These are phyloP conservation scores for Girardia tigrina DNA, from an alignment of 2,888 invertebrate genomes.

Conservation along the genomic window DNA sequence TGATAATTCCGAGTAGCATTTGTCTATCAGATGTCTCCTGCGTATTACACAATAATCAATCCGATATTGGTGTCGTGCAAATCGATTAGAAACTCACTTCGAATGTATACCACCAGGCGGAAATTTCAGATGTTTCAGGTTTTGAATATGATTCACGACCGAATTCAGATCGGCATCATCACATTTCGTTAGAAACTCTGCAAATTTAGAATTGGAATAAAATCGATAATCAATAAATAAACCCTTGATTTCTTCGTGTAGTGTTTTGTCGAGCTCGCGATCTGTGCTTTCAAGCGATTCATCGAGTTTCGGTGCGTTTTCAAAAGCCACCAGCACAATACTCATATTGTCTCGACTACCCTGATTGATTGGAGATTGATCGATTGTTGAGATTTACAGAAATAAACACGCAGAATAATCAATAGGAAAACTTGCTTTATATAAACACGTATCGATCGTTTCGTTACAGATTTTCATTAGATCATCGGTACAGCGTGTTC, in stretches of 20 bases:
- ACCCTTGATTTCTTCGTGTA: conserved; percentile 44
- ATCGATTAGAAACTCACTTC: no score
- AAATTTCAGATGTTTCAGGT: not conserved
- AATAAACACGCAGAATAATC: not conserved
- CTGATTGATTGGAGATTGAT: conserved; percentile 53
- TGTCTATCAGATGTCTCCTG: not conserved
- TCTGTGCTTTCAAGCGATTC: conserved; percentile 72
- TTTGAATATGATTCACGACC: not conserved
- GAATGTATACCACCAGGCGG: conserved; percentile 4
- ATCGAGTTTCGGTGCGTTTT: conserved; percentile 74
- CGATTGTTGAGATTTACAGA: not conserved
- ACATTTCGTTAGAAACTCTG: not conserved
- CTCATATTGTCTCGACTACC: conserved; percentile 99
- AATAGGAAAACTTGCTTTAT: conserved; percentile 58
- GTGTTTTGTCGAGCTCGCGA: conserved; percentile 50
- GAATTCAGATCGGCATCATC: conserved; percentile 4
- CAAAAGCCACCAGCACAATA: conserved; percentile 86
- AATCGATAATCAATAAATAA: not conserved
- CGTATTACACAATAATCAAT: no score
- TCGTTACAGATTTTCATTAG: conserved; percentile 77
- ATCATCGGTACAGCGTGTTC: conserved; percentile 73
- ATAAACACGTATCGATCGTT: conserved; percentile 91
- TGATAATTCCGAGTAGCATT: not conserved
- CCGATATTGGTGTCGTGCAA: no score
- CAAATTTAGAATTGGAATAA: not conserved